Percentiles rank a stretch among this genome's conserved stretches.
phyloP scores from a whole-genome alignment of 1,140 invertebrate species.

The Heliothis virescens region DNA sequence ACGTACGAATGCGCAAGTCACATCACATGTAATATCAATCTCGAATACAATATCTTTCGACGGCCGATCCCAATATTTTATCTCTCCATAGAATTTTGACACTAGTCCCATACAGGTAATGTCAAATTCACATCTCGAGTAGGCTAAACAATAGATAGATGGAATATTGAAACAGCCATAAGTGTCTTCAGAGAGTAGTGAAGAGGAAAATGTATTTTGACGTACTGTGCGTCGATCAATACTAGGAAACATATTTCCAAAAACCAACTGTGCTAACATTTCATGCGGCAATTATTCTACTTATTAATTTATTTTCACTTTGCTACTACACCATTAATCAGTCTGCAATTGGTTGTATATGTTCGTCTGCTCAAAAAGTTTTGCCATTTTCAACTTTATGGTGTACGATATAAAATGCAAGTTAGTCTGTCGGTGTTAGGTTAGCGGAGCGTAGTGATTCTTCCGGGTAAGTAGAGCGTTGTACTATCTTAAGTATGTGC shows the following conservation, averaged over 20 bases:
- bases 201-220: background rate
- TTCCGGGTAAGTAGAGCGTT: conserved; percentile 46
- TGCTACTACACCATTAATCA: conserved; percentile 27
- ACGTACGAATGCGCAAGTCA: background rate
- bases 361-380: background rate
- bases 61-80: too few relatives aligned
- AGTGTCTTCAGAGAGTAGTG: too few relatives aligned
- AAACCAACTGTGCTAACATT: background rate
- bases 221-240: too few relatives aligned
- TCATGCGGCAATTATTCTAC: background rate
- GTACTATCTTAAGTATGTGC: conserved; percentile 15
- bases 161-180: too few relatives aligned
- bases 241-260: background rate
- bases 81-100: too few relatives aligned
- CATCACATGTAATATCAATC: too few relatives aligned
- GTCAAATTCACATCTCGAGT: too few relatives aligned
- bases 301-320: conserved; percentile 25
- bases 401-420: background rate
- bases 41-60: too few relatives aligned
- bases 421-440: background rate
- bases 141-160: too few relatives aligned
- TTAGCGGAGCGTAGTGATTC: conserved; percentile 45
- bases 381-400: background rate
- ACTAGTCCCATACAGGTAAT: too few relatives aligned
- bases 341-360: conserved; percentile 32